These are phyloP conservation scores for Lophotis ruficrista DNA, from an alignment of 2,113 vertebrate species.

Conservation along the genomic window DNA sequence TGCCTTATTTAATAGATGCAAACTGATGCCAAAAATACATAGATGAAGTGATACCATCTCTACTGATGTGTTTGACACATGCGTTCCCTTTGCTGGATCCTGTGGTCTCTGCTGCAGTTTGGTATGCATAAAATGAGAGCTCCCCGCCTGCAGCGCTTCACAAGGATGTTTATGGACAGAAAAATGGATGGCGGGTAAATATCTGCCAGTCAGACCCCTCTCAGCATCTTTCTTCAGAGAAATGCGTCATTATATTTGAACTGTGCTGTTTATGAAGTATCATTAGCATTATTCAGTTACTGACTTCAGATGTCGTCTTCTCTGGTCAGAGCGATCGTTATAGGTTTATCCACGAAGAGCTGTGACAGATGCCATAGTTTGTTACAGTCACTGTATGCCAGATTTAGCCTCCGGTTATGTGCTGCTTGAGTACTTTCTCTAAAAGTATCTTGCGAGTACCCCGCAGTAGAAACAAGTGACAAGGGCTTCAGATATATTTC, in stretches of 20 bases:
- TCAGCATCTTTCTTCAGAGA: constrained; percentile 23
- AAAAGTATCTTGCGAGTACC: constrained; percentile 52
- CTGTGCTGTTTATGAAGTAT: constrained; percentile 60
- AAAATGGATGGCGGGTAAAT: not conserved
- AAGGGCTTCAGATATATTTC: constrained; percentile 31
- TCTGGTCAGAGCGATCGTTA: constrained; percentile 53
- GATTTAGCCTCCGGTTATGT: constrained; percentile 59
- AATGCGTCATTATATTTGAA: constrained; percentile 45
- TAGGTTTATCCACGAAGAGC: constrained; percentile 40
- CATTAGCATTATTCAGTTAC: constrained; percentile 66
- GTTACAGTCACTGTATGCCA: constrained; percentile 65
- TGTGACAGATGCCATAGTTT: constrained; percentile 75
- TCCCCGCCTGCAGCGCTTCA: not conserved
- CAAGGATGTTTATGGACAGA: not conserved
- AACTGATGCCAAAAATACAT: not conserved
- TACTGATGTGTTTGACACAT: constrained; percentile 18
- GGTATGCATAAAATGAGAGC: not conserved
- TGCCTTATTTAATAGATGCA: not conserved
- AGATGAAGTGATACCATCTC: not conserved
- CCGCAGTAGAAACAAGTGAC: constrained; percentile 54
- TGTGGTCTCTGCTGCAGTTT: not conserved
- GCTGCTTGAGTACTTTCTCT: constrained; percentile 49
- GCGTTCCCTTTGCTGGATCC: not conserved
- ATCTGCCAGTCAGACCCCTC: constrained; percentile 30
- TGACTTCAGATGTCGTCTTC: constrained; percentile 41